phyloP scores from a whole-genome alignment of 2,797 vertebrate genomes.

The Sebastes wilsoni region DNA sequence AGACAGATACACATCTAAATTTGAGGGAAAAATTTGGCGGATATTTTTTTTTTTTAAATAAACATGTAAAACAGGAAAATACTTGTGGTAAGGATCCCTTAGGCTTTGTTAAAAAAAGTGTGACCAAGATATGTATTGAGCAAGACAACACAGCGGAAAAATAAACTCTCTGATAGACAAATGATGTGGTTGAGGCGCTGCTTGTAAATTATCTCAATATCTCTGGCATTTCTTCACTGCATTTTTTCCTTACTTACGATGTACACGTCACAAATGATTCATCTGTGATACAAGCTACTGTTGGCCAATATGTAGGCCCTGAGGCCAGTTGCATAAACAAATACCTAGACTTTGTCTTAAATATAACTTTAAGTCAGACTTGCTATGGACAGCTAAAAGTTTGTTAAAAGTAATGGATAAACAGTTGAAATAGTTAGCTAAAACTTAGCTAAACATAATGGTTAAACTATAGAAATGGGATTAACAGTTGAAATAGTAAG shows the following conservation, averaged over 20 bases:
- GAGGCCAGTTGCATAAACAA: fast-evolving
- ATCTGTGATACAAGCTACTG: neutral
- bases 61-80: neutral
- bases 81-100: too few relatives aligned
- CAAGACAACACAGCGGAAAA: neutral
- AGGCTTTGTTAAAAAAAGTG: neutral
- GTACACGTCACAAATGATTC: neutral
- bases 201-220: neutral
- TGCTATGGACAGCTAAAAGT: too few relatives aligned
- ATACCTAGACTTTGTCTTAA: too few relatives aligned
- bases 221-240: neutral
- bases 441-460: too few relatives aligned
- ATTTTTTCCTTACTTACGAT: neutral
- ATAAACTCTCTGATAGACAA: neutral
- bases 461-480: too few relatives aligned
- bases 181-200: neutral
- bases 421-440: too few relatives aligned
- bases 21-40: too few relatives aligned
- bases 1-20: neutral
- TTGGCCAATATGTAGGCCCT: neutral
- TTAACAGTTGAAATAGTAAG: too few relatives aligned
- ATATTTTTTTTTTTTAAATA: neutral
- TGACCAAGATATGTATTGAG: neutral
- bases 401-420: too few relatives aligned
- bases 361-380: too few relatives aligned